Base-by-base conservation (phyloP, 2,888 invertebrate species). In the Phymatocera aterrima region DNA sequence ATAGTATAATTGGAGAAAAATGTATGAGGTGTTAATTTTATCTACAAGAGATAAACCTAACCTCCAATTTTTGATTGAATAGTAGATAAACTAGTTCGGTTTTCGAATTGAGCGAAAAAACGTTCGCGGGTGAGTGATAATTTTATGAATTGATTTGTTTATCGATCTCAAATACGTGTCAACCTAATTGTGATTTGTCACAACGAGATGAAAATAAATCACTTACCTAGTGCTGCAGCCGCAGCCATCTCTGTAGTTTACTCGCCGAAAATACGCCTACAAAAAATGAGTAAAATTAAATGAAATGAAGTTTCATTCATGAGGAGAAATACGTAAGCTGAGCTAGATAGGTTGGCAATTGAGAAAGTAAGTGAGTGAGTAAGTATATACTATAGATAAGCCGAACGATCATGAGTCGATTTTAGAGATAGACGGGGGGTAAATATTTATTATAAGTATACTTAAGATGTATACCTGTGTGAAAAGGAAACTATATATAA, bases 141-240 rank as follows among this genome's bases (percentile, higher is more conserved):
- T 8, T n/a, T 8, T 40, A 40, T 40, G 40, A 40, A 4, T 40
- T 5, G 40, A n/a, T n/a, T n/a, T n/a, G n/a, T n/a, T n/a, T 40
- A 40, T 40, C 40, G 40, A 40, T 40, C 5, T 40, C n/a, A n/a
- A n/a, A n/a, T n/a, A n/a, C n/a, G n/a, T n/a, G n/a, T n/a, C n/a
- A n/a, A n/a, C n/a, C n/a, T n/a, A 43, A 43, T 43, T 43, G 43
- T 10, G 43, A 12, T n/a, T n/a, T 65, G 10, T n/a, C n/a, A n/a
- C n/a, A 18, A 28, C 51, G 28, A 37, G 37, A 40, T 40, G 8
- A 4, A 3, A 15, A 18, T 65, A 37, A 37, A 65, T 40, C 46
- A 78, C 46, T 78, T 74, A 79, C 79, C 79, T 48, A 79, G 37
- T 64, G 79, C 79, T 65, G 60, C 75, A 21, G 79, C 75, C 34